Conservation (phyloP, 2,888 invertebrate genomes). For the Sympetrum striolatum region DNA sequence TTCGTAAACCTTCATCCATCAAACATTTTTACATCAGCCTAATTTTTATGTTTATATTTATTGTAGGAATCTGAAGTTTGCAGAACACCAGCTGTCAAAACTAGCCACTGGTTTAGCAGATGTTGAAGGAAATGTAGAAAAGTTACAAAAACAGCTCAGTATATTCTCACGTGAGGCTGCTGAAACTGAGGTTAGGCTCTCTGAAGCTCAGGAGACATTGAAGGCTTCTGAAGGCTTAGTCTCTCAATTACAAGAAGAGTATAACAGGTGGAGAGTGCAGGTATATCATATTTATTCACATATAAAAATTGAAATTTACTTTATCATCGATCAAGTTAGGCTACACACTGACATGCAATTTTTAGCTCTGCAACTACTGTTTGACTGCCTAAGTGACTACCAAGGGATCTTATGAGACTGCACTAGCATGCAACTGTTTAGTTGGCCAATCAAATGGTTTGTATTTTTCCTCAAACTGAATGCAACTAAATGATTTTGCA, state of each 20-base stretch:
- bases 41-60: background rate
- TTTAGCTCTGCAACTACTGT: too few relatives aligned
- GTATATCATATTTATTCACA: constrained; percentile 61
- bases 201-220: constrained; percentile 78
- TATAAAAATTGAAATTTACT: background rate
- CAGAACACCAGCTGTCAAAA: constrained; percentile 82
- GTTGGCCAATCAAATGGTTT: too few relatives aligned
- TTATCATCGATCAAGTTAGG: background rate
- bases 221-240: constrained; percentile 81
- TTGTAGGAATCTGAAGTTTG: constrained; percentile 75
- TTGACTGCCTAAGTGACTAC: too few relatives aligned
- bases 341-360: too few relatives aligned
- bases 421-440: too few relatives aligned
- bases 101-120: constrained; percentile 78
- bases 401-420: too few relatives aligned
- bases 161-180: constrained; percentile 94
- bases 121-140: constrained; percentile 81
- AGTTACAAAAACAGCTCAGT: constrained; percentile 79
- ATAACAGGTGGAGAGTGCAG: constrained; percentile 83
- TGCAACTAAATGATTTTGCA: too few relatives aligned
- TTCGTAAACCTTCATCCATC: background rate
- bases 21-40: background rate
- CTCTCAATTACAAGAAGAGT: constrained; percentile 87
- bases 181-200: constrained; percentile 83
- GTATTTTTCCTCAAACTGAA: too few relatives aligned